Percentiles rank a stretch among this genome's conserved stretches.
Conservation (phyloP, 2,797 vertebrate genomes). For the Echiichthys vipera region DNA sequence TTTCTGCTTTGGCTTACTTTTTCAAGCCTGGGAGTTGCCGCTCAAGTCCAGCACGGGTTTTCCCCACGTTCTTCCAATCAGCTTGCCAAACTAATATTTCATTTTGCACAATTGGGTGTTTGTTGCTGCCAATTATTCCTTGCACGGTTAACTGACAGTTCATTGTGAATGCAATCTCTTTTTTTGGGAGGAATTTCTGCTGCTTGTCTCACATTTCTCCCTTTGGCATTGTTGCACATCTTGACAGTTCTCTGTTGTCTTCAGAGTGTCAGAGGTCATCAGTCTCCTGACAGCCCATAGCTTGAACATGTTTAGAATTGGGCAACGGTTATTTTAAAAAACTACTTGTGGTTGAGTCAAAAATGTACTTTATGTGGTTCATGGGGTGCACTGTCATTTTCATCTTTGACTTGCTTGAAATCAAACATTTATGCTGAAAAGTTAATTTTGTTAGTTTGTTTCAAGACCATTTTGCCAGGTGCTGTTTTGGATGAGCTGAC, state of each 20-base stretch:
- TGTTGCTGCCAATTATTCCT: conserved; percentile 40
- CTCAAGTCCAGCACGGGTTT: no score
- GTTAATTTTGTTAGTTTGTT: conserved; percentile 39
- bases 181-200: conserved; percentile 39
- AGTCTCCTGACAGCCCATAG: conserved; percentile 36
- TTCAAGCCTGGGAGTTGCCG: no score
- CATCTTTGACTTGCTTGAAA: conserved; percentile 27
- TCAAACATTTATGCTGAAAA: conserved; percentile 15
- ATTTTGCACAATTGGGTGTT: conserved; percentile 40
- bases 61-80: conserved; percentile 24
- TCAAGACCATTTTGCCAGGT: conserved; percentile 41
- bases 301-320: conserved; percentile 28
- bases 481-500: conserved; percentile 30
- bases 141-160: conserved; percentile 38
- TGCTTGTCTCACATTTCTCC: conserved; percentile 50
- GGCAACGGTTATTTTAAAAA: conserved; percentile 13
- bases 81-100: conserved; percentile 34
- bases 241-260: conserved; percentile 41
- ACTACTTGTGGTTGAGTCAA: neutral
- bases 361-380: conserved; percentile 6
- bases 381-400: neutral
- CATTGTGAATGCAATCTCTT: conserved; percentile 38
- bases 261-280: conserved; percentile 56
- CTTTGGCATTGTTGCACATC: conserved; percentile 45
- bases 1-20: no score